phyloP scores from a whole-genome alignment of 2,113 vertebrate genomes.

The Colossoma macropomum region DNA sequence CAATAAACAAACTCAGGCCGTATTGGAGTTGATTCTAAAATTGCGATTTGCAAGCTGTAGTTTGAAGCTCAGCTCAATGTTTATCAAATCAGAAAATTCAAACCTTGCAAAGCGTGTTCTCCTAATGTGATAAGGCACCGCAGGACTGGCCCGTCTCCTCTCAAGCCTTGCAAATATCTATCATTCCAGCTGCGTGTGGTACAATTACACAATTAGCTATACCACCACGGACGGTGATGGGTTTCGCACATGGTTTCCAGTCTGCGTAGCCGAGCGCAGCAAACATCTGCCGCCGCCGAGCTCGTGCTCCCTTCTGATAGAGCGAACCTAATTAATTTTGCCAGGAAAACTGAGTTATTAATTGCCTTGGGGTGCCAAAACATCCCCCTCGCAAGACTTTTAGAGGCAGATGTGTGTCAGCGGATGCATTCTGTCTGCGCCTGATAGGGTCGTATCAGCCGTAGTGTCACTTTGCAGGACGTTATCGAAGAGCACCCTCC shows the following conservation, averaged over 20 bases:
- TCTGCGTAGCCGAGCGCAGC: too few species aligned
- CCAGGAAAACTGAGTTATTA: constrained; percentile 21
- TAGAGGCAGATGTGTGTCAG: background rate
- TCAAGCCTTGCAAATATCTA: background rate
- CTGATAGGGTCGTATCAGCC: background rate
- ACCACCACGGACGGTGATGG: constrained; percentile 10
- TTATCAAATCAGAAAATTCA: constrained; percentile 6
- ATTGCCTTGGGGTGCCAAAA: constrained; percentile 25
- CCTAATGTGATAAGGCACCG: constrained; percentile 12
- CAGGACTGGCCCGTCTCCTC: constrained; percentile 9
- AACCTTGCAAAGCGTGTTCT: background rate
- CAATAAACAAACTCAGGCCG: background rate
- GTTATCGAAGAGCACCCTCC: background rate
- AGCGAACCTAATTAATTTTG: constrained; percentile 40
- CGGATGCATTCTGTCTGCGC: background rate
- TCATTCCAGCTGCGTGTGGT: constrained; percentile 22
- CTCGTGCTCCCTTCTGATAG: constrained; percentile 24
- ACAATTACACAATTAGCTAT: constrained; percentile 44
- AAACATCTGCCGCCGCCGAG: constrained; percentile 8
- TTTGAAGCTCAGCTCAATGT: background rate
- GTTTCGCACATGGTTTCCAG: background rate
- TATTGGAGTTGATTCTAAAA: background rate
- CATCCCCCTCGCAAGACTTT: background rate
- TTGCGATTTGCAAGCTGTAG: background rate
- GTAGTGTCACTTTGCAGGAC: constrained; percentile 4